These are phyloP conservation scores for Rhinella marina DNA, from an alignment of 2,797 vertebrate species.

Conservation along the genomic window DNA sequence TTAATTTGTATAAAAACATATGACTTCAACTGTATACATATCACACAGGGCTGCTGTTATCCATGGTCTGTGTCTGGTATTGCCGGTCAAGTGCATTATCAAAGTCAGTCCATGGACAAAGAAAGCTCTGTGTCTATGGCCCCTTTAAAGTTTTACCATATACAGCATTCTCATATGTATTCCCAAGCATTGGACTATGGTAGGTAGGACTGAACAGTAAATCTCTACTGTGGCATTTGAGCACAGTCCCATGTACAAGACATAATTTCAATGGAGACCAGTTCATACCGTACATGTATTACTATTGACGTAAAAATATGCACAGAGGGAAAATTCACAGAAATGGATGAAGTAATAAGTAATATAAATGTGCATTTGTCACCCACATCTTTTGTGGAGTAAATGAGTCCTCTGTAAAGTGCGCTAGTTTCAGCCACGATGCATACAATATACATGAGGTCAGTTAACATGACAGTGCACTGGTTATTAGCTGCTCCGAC, in stretches of 20 bases:
- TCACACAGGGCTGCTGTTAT: too few relatives aligned
- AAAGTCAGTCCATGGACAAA: too few relatives aligned
- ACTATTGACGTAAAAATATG: not conserved
- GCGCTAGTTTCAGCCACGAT: constrained; percentile 20
- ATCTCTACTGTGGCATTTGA: not conserved
- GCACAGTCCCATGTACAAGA: not conserved
- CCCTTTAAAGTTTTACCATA: too few relatives aligned
- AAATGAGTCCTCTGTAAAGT: constrained; percentile 6
- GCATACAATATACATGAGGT: constrained; percentile 51
- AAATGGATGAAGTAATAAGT: constrained; percentile 3
- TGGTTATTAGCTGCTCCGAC: constrained; percentile 76
- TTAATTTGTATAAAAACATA: too few relatives aligned
- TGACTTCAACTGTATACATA: too few relatives aligned
- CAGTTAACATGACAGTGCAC: constrained; percentile 68
- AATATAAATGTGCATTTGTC: not conserved
- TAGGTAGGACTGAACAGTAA: not conserved
- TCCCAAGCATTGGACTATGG: not conserved
- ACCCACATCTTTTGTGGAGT: constrained; percentile 28
- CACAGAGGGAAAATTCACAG: not conserved
- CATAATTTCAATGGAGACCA: not conserved
- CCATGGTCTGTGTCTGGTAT: too few relatives aligned
- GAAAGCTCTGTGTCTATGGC: too few relatives aligned
- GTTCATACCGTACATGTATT: not conserved
- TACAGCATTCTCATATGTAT: not conserved
- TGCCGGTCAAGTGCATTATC: too few relatives aligned